A percentile compares a stretch with the other conserved stretches of the same genome.
Conservation (phyloP, 30 jellyfish, hydroid and myxozoan genomes). For the Mastigias papua region DNA sequence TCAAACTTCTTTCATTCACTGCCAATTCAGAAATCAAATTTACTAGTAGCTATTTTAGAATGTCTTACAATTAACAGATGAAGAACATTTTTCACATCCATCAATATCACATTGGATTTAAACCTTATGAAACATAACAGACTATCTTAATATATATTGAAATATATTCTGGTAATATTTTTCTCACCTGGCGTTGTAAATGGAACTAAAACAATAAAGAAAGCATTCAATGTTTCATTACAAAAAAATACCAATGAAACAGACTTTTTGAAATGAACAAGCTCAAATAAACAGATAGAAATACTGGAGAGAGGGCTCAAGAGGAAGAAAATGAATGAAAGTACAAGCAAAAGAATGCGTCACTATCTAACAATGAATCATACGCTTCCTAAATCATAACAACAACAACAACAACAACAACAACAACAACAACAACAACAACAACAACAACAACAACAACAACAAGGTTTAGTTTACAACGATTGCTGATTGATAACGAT, state of each 20-base stretch:
- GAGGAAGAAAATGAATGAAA: no score
- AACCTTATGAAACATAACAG: neutral
- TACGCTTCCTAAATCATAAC: no score
- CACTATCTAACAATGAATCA: no score
- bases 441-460: neutral
- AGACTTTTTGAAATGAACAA: no score
- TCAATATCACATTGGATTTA: neutral
- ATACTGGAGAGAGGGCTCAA: no score
- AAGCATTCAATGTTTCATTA: neutral
- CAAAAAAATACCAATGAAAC: no score
- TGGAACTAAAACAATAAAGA: constrained; percentile 11
- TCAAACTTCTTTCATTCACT: neutral
- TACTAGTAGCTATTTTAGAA: neutral
- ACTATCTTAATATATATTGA: neutral
- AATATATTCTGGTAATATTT: neutral
- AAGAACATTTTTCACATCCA: no score
- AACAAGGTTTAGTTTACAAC: neutral
- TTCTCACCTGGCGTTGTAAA: constrained; percentile 28
- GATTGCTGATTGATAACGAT: no score
- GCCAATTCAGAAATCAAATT: neutral
- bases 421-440: neutral
- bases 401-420: no score
- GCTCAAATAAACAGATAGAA: no score
- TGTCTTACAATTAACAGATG: neutral
- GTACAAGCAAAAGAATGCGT: no score